phyloP scores from a whole-genome alignment of 2,888 invertebrate genomes.

The Hemicrepidius hirtus region DNA sequence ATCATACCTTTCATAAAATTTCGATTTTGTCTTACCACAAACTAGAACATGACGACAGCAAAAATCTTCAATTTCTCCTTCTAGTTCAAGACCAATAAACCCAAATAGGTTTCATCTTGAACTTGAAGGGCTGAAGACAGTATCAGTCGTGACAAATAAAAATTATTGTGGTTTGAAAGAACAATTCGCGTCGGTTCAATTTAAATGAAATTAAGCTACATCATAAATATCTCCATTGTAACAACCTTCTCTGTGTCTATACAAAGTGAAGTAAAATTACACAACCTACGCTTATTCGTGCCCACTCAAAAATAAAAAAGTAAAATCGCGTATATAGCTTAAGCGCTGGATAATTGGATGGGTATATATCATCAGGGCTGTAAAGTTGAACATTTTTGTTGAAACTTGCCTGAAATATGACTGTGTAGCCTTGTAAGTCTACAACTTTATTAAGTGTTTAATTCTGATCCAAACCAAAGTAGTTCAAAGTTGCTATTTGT shows the following conservation, averaged over 20 bases:
- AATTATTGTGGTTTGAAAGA: background rate
- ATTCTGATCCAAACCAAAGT: background rate
- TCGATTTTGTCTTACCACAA: too few species aligned
- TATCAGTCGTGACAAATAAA: conserved; percentile 14
- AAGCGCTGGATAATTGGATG: conserved; percentile 32
- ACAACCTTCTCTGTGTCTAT: background rate
- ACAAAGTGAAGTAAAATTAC: conserved; percentile 23
- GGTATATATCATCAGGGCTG: conserved; percentile 30
- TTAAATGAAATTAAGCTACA: conserved; percentile 3
- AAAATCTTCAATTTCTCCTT: background rate
- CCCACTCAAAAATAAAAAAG: conserved; percentile 25
- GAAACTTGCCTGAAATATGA: conserved; percentile 24
- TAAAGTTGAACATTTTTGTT: conserved; percentile 26
- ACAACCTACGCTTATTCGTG: conserved; percentile 20
- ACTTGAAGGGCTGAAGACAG: background rate
- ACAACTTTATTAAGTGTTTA: conserved; percentile 7
- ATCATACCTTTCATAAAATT: too few species aligned
- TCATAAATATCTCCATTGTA: conserved; percentile 15
- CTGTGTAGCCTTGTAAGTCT: conserved; percentile 14
- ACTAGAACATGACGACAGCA: background rate
- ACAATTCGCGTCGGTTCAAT: conserved; percentile 10
- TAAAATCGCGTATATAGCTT: conserved; percentile 11
- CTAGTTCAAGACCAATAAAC: conserved; percentile 13
- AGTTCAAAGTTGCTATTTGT: background rate
- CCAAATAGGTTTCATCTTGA: background rate